phyloP scores from a whole-genome alignment of 2,797 vertebrate genomes.

The Meriones psammophilus region DNA sequence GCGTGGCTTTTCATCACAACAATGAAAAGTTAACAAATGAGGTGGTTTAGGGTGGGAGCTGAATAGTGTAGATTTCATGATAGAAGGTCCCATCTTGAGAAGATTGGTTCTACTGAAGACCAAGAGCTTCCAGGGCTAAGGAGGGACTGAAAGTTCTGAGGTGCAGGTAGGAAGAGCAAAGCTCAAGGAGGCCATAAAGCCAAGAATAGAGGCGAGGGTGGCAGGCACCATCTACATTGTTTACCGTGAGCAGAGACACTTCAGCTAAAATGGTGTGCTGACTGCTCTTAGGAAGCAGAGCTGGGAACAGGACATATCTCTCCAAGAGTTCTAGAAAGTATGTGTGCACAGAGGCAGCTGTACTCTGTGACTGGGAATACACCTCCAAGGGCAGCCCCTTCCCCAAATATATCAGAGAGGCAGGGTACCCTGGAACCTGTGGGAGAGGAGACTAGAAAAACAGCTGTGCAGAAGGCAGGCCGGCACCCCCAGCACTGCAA shows the following conservation, averaged over 20 bases:
- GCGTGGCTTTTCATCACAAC: background rate
- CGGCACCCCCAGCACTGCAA: background rate
- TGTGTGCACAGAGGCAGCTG: background rate
- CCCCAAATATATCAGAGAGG: background rate
- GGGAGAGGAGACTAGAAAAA: background rate
- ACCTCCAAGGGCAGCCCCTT: background rate
- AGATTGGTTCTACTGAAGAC: background rate
- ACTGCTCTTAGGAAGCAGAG: background rate
- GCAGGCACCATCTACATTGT: background rate
- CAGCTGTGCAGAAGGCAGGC: conserved; percentile 13
- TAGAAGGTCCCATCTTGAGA: background rate
- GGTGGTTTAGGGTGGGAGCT: background rate
- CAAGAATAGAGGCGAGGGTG: background rate
- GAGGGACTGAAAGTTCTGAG: background rate
- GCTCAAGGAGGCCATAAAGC: background rate
- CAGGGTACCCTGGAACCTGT: background rate
- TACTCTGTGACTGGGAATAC: background rate
- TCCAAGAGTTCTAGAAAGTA: background rate
- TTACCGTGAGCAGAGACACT: background rate
- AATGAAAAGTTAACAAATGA: background rate
- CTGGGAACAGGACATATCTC: background rate
- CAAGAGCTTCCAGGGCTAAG: background rate
- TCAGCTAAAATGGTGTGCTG: background rate
- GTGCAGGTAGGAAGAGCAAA: background rate
- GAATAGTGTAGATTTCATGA: background rate